These are phyloP conservation scores for Brachionus plicatilis DNA, from an alignment of 1,140 invertebrate genomes.

Conservation along the genomic window DNA sequence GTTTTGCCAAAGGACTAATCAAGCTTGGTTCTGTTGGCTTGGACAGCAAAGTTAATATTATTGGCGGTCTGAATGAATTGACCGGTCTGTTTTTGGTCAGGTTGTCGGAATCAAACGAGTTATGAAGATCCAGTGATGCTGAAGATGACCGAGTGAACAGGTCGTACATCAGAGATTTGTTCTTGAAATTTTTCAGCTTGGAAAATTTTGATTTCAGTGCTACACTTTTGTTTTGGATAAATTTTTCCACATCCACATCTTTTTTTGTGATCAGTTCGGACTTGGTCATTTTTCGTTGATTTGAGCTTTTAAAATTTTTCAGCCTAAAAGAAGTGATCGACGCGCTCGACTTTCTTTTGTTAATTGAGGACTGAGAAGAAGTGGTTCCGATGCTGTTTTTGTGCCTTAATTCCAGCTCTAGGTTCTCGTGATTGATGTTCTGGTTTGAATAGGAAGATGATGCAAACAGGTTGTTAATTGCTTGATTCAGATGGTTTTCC, in stretches of 20 bases:
- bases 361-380: neutral
- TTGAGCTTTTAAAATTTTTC: neutral
- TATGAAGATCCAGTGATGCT: neutral
- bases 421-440: neutral
- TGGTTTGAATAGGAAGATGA: neutral
- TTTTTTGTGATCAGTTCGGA: neutral
- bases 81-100: neutral
- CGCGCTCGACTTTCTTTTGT: neutral
- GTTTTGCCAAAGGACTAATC: neutral
- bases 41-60: neutral
- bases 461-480: neutral
- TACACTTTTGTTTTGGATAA: neutral
- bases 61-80: neutral
- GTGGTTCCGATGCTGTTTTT: constrained; percentile 8
- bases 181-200: neutral
- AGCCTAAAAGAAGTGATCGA: constrained; percentile 32
- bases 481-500: neutral
- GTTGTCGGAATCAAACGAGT: neutral
- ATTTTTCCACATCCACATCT: neutral
- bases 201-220: neutral
- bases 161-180: constrained; percentile 13
- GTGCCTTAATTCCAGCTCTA: neutral
- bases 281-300: neutral
- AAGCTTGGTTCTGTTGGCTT: neutral
- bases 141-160: neutral